phyloP scores from a whole-genome alignment of 2,888 invertebrate species.

The Tinea semifulvella region DNA sequence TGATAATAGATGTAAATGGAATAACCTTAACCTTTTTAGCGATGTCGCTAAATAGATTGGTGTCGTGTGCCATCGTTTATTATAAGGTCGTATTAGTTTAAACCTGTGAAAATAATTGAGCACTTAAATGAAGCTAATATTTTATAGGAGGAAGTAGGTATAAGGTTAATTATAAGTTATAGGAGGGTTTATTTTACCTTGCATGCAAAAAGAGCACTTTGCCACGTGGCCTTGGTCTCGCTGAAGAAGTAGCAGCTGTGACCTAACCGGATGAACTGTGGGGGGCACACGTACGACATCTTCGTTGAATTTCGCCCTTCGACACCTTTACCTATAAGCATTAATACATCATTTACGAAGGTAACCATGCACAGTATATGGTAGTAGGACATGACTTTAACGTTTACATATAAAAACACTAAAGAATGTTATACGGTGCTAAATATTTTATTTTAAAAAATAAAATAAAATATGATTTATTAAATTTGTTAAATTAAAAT shows the following conservation, averaged over 20 bases:
- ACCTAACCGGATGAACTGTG: conserved; percentile 74
- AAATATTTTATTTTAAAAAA: too few relatives aligned
- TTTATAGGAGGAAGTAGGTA: too few relatives aligned
- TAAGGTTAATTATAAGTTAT: too few relatives aligned
- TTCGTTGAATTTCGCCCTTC: conserved; percentile 43
- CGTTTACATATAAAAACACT: too few relatives aligned
- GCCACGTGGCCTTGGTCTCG: conserved; percentile 72
- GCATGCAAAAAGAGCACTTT: conserved; percentile 76
- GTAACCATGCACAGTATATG: too few relatives aligned
- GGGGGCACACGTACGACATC: conserved; percentile 72
- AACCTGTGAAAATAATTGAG: too few relatives aligned
- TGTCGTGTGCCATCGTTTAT: background rate
- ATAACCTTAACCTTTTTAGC: conserved; percentile 3
- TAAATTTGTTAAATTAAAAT: too few relatives aligned
- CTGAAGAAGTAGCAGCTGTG: conserved; percentile 81
- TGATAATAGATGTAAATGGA: background rate
- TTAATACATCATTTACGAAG: too few relatives aligned
- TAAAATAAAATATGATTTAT: too few relatives aligned
- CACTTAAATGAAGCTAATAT: too few relatives aligned
- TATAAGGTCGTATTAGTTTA: conserved; percentile 9
- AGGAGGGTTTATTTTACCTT: conserved; percentile 36
- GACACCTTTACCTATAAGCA: conserved; percentile 34
- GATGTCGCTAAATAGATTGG: background rate
- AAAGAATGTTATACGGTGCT: too few relatives aligned
- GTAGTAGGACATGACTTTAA: too few relatives aligned